These are phyloP conservation scores for Danaus plexippus DNA, from an alignment of 1,140 invertebrate genomes.

Conservation along the genomic window DNA sequence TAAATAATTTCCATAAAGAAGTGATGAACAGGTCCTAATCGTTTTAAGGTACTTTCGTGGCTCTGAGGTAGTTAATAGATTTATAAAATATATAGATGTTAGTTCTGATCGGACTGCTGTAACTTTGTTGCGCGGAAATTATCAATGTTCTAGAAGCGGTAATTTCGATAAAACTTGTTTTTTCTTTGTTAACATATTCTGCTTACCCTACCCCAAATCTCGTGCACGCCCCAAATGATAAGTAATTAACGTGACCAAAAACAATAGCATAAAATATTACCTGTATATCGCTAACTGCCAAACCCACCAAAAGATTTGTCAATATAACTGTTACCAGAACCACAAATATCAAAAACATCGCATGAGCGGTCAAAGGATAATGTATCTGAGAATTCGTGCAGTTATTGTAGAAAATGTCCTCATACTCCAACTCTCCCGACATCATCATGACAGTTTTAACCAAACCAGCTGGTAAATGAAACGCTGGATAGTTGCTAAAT, in stretches of 20 bases:
- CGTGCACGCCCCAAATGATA: too few relatives aligned
- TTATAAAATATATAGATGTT: too few relatives aligned
- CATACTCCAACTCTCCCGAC: slow-evolving; percentile 89
- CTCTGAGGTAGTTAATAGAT: too few relatives aligned
- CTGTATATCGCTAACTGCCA: slow-evolving; percentile 87
- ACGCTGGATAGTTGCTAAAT: slow-evolving; percentile 82
- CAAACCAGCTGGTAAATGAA: slow-evolving; percentile 75
- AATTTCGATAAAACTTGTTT: too few relatives aligned
- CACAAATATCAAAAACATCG: slow-evolving; percentile 84
- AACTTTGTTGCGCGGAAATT: too few relatives aligned
- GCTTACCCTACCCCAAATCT: too few relatives aligned
- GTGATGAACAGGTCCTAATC: too few relatives aligned
- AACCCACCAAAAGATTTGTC: slow-evolving; percentile 87
- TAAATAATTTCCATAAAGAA: too few relatives aligned
- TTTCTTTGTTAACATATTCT: too few relatives aligned
- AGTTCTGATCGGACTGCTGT: too few relatives aligned
- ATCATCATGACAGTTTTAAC: slow-evolving; percentile 91
- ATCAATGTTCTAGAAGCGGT: too few relatives aligned
- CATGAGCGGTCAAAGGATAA: slow-evolving; percentile 81
- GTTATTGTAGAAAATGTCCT: slow-evolving; percentile 84
- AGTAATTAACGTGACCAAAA: neutral
- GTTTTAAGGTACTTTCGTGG: too few relatives aligned
- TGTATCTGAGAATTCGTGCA: slow-evolving; percentile 61
- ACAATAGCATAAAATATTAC: slow-evolving; percentile 22
- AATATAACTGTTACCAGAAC: slow-evolving; percentile 88